phyloP scores from a whole-genome alignment of 2,797 vertebrate species.

The Eulemur albifrons region DNA sequence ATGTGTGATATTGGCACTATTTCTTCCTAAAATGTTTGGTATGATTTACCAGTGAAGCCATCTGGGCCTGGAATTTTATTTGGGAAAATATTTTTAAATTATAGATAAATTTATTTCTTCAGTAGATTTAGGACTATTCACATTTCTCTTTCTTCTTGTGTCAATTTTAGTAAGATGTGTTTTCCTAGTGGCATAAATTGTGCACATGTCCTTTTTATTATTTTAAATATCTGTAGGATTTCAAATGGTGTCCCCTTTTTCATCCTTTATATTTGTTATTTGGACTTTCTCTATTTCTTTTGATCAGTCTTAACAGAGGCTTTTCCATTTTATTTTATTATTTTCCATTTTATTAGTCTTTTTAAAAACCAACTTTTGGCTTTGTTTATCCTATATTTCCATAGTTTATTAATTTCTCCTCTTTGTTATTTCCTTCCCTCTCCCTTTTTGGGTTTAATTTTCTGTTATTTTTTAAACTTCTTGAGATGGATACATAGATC shows the following conservation, averaged over 20 bases:
- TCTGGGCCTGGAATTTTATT: neutral
- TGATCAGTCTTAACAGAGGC: neutral
- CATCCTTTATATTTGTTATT: neutral
- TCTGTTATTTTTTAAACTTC: neutral
- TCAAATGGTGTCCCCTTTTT: neutral
- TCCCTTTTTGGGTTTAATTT: neutral
- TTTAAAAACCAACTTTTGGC: neutral
- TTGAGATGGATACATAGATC: neutral
- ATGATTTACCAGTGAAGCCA: neutral
- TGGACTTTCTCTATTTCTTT: neutral
- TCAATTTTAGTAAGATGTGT: neutral
- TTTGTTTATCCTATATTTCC: neutral
- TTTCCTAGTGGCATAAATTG: neutral
- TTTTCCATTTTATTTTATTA: neutral
- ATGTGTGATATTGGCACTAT: neutral
- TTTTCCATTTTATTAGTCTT: neutral
- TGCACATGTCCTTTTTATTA: neutral
- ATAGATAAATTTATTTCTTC: neutral
- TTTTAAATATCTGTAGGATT: neutral
- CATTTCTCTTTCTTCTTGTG: neutral
- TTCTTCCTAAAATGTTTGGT: neutral
- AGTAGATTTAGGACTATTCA: neutral
- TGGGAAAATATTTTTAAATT: neutral
- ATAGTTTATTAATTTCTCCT: slow-evolving; percentile 17
- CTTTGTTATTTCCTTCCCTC: neutral